Evolutionary conservation across 2,113 vertebrate genomes (phyloP).

Genomic region (Prochilodus magdalenae): DNA sequence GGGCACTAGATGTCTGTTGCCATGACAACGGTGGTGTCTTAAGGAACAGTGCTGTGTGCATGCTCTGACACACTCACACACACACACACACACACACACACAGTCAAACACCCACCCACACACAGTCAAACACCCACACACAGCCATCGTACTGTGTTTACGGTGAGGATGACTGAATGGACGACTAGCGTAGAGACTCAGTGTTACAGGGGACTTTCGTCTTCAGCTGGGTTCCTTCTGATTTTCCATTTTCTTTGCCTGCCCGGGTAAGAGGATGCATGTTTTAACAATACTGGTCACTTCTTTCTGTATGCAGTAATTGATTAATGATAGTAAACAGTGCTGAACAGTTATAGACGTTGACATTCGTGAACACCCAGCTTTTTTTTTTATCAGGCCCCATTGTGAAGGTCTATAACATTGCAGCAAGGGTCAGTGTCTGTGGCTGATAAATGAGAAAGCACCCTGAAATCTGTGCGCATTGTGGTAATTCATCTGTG

Average conservation of each 20-base stretch:
- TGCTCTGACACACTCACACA: slow-evolving; percentile 33
- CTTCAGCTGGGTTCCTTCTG: not conserved
- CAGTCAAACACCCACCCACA: slow-evolving; percentile 34
- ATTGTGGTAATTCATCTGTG: slow-evolving; percentile 71
- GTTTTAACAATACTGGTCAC: not conserved
- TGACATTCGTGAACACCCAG: slow-evolving; percentile 4
- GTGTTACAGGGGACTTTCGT: not conserved
- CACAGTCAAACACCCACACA: slow-evolving; percentile 35
- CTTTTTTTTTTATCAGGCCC: not conserved
- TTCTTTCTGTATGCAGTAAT: slow-evolving; percentile 9
- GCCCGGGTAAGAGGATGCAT: slow-evolving; percentile 25
- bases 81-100: slow-evolving; percentile 34
- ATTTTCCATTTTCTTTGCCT: slow-evolving; percentile 1
- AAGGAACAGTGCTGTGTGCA: slow-evolving; percentile 38
- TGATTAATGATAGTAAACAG: not conserved
- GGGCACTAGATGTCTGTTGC: slow-evolving; percentile 88
- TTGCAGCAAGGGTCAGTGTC: slow-evolving; percentile 24
- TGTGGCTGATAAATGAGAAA: slow-evolving; percentile 25
- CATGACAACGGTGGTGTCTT: slow-evolving; percentile 87
- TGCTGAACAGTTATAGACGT: not conserved
- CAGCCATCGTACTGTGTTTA: slow-evolving; percentile 35
- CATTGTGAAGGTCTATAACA: not conserved
- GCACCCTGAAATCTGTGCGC: slow-evolving; percentile 67
- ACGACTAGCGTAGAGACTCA: slow-evolving; percentile 58
- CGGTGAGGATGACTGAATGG: slow-evolving; percentile 55